Evolutionary conservation across 1,140 invertebrate genomes (phyloP), one percentile per base, ranked within the genome.

Genomic region (Drosophila punjabiensis): DNA sequence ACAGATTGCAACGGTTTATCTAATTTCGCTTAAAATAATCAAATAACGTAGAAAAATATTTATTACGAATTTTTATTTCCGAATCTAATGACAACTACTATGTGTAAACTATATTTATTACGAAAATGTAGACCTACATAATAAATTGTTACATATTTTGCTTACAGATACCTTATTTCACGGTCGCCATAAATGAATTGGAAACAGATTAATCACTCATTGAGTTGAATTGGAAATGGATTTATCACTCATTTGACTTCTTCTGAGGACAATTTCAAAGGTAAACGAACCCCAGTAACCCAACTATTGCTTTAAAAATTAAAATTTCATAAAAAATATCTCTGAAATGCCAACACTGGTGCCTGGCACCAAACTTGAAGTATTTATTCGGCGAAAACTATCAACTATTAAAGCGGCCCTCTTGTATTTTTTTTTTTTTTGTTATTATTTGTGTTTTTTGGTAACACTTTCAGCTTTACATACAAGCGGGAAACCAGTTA

Each of bases 401-500:
- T 30, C 14, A 66, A 67, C 48, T 83, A 7, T 61, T 80, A 30
- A 7, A 68, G 47, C 62, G 6, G 43, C 70, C 76, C 81, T 67
- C 65, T 45, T 47, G 20, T 47, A 55, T 13, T 33, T 20, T 32
- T 33, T 50, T 53, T 30, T 7, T 60, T 4, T 50, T 69, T 20
- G 6, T 11, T 32, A 11, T 30, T 14, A 37, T 43, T 58, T 32
- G 8, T 35, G 16, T 69, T 69, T 70, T 47, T 55, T 41, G 35
- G 39, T 61, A 75, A 82, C 55, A 79, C 69, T 79, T 59, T 63
- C 32, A 64, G 52, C 64, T 62, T 84, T 84, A 87, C 70, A 81
- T 56, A 71, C 61, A 69, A 74, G 68, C 58, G 64, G 81, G 53
- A 74, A 87, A 84, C 85, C 69, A 89, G 78, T 85, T 88, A 81